phyloP scores from a whole-genome alignment of 2,888 invertebrate genomes.

The Polyploca ridens region DNA sequence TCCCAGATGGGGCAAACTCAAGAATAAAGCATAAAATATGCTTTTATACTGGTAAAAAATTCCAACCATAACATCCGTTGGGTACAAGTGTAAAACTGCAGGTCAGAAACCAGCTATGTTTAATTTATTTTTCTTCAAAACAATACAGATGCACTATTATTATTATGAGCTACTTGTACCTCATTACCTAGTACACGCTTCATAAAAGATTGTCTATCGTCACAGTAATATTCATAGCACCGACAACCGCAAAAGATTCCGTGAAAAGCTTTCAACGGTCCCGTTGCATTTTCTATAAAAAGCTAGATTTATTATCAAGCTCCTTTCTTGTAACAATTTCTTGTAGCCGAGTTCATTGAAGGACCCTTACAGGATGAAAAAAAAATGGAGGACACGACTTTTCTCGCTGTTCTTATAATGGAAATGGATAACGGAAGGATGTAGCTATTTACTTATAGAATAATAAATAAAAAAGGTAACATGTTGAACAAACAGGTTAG shows the following conservation, averaged over 20 bases:
- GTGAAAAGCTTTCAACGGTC: conserved; percentile 23
- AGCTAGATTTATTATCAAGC: conserved; percentile 31
- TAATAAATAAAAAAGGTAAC: background rate
- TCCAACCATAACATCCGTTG: no score
- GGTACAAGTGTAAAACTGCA: no score
- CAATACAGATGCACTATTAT: background rate
- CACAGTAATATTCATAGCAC: background rate
- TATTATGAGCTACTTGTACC: background rate
- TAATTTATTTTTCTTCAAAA: no score
- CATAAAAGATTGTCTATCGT: no score
- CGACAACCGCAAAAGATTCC: conserved; percentile 20
- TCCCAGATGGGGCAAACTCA: no score
- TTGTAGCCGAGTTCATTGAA: conserved; percentile 16
- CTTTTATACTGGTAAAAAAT: no score
- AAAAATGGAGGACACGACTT: conserved; percentile 37
- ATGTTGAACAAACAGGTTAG: no score
- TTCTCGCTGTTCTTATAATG: background rate
- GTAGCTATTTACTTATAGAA: background rate
- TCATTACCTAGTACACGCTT: no score
- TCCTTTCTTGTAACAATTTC: conserved; percentile 20
- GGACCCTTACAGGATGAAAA: conserved; percentile 40
- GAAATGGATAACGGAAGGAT: background rate
- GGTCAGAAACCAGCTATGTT: no score
- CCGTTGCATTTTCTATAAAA: conserved; percentile 27
- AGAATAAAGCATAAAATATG: no score